Percentiles rank a stretch among this genome's conserved stretches.
phyloP scores from a whole-genome alignment of 2,888 invertebrate species.

The Amiota mariae region DNA sequence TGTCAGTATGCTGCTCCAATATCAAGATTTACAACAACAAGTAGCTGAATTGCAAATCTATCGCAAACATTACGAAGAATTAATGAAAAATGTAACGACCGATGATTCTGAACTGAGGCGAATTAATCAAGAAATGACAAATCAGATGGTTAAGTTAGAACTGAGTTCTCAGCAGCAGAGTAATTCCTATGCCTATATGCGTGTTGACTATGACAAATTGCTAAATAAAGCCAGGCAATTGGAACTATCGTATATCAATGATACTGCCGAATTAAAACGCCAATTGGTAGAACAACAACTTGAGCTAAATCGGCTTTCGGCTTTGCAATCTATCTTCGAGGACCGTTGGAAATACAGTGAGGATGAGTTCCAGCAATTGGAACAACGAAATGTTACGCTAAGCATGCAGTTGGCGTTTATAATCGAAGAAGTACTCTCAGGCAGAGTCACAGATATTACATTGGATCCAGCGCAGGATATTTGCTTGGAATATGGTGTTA shows the following conservation, averaged over 20 bases:
- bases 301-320: conserved; percentile 45
- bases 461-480: conserved; percentile 50
- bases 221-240: conserved; percentile 55
- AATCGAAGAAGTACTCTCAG: conserved; percentile 58
- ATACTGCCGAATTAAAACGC: conserved; percentile 55
- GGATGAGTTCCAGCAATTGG: conserved; percentile 62
- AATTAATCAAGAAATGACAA: conserved; percentile 59
- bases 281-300: conserved; percentile 55
- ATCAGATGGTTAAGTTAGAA: conserved; percentile 57
- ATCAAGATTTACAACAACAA: conserved; percentile 40
- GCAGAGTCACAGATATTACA: conserved; percentile 35
- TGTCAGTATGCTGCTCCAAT: background rate
- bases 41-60: conserved; percentile 59
- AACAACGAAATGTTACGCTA: conserved; percentile 56
- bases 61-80: conserved; percentile 65
- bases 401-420: conserved; percentile 65
- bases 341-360: conserved; percentile 45
- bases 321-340: conserved; percentile 37
- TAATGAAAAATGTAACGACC: conserved; percentile 62
- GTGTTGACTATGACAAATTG: conserved; percentile 67
- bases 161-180: conserved; percentile 54
- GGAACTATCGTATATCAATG: conserved; percentile 60
- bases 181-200: conserved; percentile 65
- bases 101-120: conserved; percentile 62
- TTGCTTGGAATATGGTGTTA: conserved; percentile 67